phyloP scores from a whole-genome alignment of 2,113 vertebrate genomes.

The Alexandromys fortis region DNA sequence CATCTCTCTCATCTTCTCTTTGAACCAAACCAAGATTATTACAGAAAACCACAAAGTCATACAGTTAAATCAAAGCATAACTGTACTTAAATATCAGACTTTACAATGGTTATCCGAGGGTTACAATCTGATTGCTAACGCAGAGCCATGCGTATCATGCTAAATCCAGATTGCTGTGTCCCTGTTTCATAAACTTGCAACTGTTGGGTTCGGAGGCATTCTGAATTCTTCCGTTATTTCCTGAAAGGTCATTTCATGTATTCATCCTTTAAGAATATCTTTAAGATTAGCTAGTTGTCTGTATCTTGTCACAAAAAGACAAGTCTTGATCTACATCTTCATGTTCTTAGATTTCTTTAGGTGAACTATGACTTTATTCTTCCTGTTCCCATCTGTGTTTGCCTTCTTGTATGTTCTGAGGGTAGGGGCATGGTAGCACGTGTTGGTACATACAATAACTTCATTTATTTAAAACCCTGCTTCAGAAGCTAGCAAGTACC shows the following conservation, averaged over 20 bases:
- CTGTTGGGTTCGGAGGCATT: background rate
- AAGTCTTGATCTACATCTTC: background rate
- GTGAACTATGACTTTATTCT: background rate
- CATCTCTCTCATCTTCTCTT: background rate
- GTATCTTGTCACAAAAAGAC: background rate
- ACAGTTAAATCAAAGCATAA: background rate
- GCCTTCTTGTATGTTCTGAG: background rate
- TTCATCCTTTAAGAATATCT: background rate
- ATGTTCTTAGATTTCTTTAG: background rate
- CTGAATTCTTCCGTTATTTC: background rate
- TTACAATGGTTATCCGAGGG: background rate
- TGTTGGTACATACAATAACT: background rate
- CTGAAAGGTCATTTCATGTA: background rate
- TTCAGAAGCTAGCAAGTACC: background rate
- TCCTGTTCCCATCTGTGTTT: background rate
- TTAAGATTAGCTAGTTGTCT: background rate
- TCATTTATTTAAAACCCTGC: background rate
- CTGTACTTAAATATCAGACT: background rate
- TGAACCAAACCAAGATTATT: background rate
- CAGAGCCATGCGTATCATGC: background rate
- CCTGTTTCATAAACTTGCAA: background rate
- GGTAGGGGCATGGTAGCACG: background rate
- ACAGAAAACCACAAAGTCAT: background rate
- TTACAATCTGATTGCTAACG: background rate
- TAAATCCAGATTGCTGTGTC: background rate